phyloP scores from a whole-genome alignment of 1,140 invertebrate genomes.

The Meloidogyne chitwoodi region DNA sequence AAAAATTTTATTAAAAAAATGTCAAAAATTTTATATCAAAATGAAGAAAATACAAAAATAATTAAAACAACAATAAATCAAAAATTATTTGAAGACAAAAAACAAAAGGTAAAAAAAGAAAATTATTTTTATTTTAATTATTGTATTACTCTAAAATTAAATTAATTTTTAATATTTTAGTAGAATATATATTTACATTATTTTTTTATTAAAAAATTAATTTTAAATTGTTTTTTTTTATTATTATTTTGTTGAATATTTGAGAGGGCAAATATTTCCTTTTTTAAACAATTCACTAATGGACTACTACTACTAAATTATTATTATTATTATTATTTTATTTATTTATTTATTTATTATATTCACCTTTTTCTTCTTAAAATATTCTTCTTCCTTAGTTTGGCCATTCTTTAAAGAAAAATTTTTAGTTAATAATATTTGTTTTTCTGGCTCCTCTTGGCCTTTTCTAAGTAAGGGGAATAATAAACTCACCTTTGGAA shows the following conservation, averaged over 20 bases:
- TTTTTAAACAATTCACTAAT: slow-evolving; percentile 1
- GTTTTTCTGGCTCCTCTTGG: neutral
- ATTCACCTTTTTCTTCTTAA: neutral
- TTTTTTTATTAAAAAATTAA: too few relatives aligned
- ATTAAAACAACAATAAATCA: neutral
- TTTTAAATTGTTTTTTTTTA: too few relatives aligned
- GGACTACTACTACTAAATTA: neutral
- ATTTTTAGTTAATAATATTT: too few relatives aligned
- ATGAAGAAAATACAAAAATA: neutral
- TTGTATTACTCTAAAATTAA: too few relatives aligned
- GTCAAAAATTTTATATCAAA: neutral
- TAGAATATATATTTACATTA: too few relatives aligned
- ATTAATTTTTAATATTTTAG: too few relatives aligned
- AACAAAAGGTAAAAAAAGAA: neutral
- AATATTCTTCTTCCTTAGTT: neutral
- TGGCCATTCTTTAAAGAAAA: neutral
- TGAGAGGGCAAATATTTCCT: too few relatives aligned
- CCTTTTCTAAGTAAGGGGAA: too few relatives aligned
- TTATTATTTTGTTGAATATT: too few relatives aligned
- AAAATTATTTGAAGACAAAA: neutral
- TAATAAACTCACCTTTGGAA: neutral
- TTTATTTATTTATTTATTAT: neutral
- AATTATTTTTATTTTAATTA: too few relatives aligned
- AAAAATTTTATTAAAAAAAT: neutral
- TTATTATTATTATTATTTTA: too few relatives aligned